Conservation (phyloP, 2,113 vertebrate genomes). For the Suricata suricatta region DNA sequence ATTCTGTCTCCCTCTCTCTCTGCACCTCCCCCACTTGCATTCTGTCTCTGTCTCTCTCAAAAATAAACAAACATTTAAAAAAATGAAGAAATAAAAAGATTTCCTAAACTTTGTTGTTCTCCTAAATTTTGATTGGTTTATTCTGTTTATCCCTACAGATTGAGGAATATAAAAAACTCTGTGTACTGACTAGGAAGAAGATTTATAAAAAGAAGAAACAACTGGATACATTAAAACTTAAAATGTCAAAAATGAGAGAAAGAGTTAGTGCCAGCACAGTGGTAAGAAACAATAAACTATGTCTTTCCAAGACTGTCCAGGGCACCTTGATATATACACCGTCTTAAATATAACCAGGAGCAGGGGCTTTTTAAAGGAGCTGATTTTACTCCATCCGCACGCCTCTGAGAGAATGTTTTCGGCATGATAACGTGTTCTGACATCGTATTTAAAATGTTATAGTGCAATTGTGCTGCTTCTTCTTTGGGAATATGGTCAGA, state of each 20-base stretch:
- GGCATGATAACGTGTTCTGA: neutral
- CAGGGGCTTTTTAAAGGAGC: neutral
- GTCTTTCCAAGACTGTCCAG: neutral
- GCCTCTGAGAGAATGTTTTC: neutral
- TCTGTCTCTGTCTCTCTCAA: too few species aligned
- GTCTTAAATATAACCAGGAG: neutral
- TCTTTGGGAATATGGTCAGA: neutral
- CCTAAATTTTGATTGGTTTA: constrained; percentile 7
- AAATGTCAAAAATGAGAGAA: constrained; percentile 54
- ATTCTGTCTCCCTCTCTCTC: too few species aligned
- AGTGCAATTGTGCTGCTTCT: neutral
- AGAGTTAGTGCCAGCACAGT: constrained; percentile 47
- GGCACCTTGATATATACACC: neutral
- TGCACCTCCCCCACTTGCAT: too few species aligned
- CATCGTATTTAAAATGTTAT: neutral
- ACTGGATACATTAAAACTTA: constrained; percentile 44
- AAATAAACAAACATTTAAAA: neutral
- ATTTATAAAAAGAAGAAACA: constrained; percentile 55
- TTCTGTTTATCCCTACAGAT: constrained; percentile 71
- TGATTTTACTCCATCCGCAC: constrained; percentile 25
- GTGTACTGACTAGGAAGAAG: neutral
- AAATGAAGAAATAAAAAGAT: neutral
- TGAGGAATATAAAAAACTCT: neutral
- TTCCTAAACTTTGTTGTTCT: neutral
- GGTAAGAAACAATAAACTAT: constrained; percentile 70